Percentiles rank a stretch among this genome's conserved stretches.
phyloP scores from a whole-genome alignment of 2,113 vertebrate genomes.

The Isurus oxyrinchus region DNA sequence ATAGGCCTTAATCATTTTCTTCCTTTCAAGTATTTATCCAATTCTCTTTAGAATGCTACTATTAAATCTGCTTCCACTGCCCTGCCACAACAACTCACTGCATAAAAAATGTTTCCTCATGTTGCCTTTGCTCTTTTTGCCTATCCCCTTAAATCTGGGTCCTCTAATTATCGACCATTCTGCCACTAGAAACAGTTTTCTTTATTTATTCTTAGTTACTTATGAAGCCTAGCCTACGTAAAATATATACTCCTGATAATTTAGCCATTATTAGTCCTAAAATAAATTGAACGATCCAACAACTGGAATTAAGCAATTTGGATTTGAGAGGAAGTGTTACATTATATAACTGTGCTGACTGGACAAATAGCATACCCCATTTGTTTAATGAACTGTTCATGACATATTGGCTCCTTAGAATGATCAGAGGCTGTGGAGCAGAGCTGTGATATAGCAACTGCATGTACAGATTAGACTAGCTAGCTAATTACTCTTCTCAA shows the following conservation, averaged over 20 bases:
- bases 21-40: background rate
- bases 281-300: background rate
- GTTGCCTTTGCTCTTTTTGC: background rate
- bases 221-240: background rate
- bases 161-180: background rate
- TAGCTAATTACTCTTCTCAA: background rate
- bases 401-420: too few relatives aligned
- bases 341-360: background rate
- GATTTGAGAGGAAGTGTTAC: background rate
- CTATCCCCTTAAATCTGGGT: background rate
- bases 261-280: background rate
- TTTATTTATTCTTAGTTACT: background rate
- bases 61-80: background rate
- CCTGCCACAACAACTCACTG: background rate
- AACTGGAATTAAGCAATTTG: background rate
- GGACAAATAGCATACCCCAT: background rate
- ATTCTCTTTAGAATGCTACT: background rate
- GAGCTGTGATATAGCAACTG: background rate
- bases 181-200: background rate
- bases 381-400: background rate
- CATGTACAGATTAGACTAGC: background rate
- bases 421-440: background rate
- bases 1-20: background rate
- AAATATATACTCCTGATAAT: background rate
- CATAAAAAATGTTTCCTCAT: background rate